Conservation (phyloP, 2,113 vertebrate species). For the Psettodes erumei region DNA sequence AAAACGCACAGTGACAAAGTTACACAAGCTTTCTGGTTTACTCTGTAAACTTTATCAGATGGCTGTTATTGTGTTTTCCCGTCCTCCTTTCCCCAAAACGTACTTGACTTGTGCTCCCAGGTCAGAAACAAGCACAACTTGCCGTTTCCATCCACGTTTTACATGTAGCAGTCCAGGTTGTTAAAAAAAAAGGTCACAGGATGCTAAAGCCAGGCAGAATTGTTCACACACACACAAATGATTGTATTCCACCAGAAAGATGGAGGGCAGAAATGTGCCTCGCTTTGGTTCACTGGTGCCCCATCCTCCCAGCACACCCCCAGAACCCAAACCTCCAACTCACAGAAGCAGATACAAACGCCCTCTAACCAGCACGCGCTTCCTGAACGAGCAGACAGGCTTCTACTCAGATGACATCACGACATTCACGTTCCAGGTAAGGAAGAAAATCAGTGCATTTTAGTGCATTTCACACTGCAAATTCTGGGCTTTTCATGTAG, state of each 20-base stretch:
- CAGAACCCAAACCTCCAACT: constrained; percentile 35
- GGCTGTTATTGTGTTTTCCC: no score
- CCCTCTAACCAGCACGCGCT: constrained; percentile 59
- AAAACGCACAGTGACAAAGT: no score
- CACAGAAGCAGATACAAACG: constrained; percentile 13
- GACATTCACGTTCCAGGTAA: constrained; percentile 77
- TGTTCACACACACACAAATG: neutral
- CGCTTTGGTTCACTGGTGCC: constrained; percentile 34
- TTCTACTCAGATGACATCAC: constrained; percentile 80
- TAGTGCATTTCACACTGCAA: neutral
- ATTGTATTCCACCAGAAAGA: constrained; percentile 34
- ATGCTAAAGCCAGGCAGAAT: neutral
- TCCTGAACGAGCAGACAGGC: constrained; percentile 67
- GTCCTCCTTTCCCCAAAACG: no score
- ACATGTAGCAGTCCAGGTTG: neutral
- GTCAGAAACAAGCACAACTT: no score
- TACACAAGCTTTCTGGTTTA: no score
- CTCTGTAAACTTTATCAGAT: no score
- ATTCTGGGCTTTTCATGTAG: neutral
- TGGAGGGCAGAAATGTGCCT: constrained; percentile 54
- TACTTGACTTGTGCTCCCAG: no score
- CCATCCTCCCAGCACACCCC: constrained; percentile 53
- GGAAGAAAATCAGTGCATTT: constrained; percentile 12
- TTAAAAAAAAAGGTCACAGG: neutral
- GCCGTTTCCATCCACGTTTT: no score